Evolutionary conservation across 1,140 invertebrate species (phyloP), one percentile per base, ranked within the genome.

Genomic region (Temnothorax nylanderi): DNA sequence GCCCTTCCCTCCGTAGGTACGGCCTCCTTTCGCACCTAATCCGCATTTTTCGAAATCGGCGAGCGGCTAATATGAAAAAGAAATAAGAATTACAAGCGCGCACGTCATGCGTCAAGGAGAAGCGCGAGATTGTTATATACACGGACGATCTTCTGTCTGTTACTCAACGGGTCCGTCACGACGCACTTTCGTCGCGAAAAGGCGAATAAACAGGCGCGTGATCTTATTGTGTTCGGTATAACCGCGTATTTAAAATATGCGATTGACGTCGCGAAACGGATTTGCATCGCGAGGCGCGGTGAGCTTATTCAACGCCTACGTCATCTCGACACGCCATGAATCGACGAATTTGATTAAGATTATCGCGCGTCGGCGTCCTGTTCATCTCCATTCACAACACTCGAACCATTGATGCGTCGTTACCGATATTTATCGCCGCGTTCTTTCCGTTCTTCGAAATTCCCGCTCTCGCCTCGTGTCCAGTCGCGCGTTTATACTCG

Each of bases 271-370:
- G 26, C 74, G 16, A 51, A 21, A n/a, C 3, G 49, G 56, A 87
- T 85, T 84, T 87, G 80, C 77, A 90, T 91, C 60, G 72, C 65
- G 72, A 47, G 81, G 76, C 62, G 58, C 85, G 65, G 64, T 62
- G 51, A 85, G 88, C 72, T 69, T 49, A 51, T 89, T 86, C 86
- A 86, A 90, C 64, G 56, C 62, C 34, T 26, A 87, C 89, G 88
- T 89, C 85, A 89, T 77, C 77, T 64, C 75, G 84, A 87, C 64
- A 56, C 49, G 85, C 65, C 58, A 47, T 44, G 85, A 90, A 90
- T 78, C 78, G 69, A 89, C 65, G 77, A 89, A 18, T 47, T 51
- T 67, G 58, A 67, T 76, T 71, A 76, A 71, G 86, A 67, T 58
- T 51, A 62, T 74, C 32, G 60, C 60, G 21, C 41, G 32, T 72